Conservation (phyloP, 2,113 vertebrate genomes). For the Lontra canadensis region DNA sequence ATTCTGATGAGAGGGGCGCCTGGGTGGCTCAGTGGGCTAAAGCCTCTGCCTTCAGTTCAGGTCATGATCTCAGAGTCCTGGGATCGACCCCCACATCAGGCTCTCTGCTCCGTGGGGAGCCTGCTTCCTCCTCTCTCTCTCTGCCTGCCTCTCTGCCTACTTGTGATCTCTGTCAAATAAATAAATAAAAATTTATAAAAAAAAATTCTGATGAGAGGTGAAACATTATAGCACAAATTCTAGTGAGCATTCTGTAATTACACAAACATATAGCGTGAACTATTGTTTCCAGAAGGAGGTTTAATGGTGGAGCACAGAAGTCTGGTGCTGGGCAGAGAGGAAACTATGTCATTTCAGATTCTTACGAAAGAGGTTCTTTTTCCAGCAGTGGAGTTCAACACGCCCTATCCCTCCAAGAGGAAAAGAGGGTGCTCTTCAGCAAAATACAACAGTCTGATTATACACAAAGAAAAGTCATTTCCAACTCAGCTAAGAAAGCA, state of each 20-base stretch:
- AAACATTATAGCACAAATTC: slow-evolving; percentile 14
- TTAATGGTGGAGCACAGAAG: background rate
- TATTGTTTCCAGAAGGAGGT: background rate
- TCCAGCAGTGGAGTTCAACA: background rate
- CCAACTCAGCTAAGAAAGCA: background rate
- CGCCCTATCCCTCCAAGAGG: background rate
- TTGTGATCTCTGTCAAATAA: too few relatives aligned
- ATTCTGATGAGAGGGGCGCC: slow-evolving; percentile 74
- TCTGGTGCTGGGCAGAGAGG: background rate
- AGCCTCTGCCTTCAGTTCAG: too few relatives aligned
- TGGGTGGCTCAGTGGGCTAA: too few relatives aligned
- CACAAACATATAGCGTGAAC: background rate
- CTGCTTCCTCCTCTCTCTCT: too few relatives aligned
- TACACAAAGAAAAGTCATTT: background rate
- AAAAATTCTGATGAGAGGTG: slow-evolving; percentile 77
- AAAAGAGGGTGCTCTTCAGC: background rate
- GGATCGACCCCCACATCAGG: too few relatives aligned
- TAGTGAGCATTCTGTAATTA: background rate
- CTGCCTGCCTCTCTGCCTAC: too few relatives aligned
- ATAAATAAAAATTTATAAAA: too few relatives aligned
- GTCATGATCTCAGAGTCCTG: too few relatives aligned
- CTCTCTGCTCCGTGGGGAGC: too few relatives aligned
- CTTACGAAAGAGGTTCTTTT: background rate
- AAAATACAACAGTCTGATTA: background rate
- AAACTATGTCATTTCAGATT: background rate